A percentile compares a stretch with the other conserved stretches of the same genome.
Conservation (phyloP, 2,888 invertebrate genomes). For the Syrista parreyssii region DNA sequence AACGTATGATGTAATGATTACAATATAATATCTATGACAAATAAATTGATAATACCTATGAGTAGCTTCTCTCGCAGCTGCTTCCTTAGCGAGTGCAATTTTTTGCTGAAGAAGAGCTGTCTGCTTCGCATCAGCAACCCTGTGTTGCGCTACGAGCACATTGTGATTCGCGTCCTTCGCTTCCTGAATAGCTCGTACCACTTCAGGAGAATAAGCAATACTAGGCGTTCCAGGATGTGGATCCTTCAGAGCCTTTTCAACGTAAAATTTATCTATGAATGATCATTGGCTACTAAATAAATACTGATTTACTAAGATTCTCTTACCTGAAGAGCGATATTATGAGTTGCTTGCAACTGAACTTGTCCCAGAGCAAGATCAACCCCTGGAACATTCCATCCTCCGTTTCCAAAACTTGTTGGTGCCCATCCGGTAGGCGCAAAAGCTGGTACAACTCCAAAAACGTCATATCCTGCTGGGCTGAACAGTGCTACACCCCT, state of each 20-base stretch:
- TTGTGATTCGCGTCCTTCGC: constrained; percentile 80
- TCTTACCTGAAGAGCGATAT: constrained; percentile 59
- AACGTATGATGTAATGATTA: not conserved
- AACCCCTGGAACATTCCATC: constrained; percentile 42
- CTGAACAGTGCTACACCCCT: constrained; percentile 54
- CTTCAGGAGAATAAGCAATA: constrained; percentile 72
- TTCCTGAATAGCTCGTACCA: constrained; percentile 77
- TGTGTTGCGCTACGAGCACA: constrained; percentile 78
- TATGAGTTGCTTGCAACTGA: constrained; percentile 58
- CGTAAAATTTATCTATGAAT: not conserved
- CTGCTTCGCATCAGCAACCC: constrained; percentile 80
- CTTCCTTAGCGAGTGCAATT: constrained; percentile 79
- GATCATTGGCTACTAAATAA: not conserved
- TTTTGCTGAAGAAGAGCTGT: constrained; percentile 78
- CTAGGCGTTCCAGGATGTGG: constrained; percentile 52
- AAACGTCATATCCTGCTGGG: constrained; percentile 50
- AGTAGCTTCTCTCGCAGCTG: constrained; percentile 70
- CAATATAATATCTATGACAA: constrained; percentile 42
- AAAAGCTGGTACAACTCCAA: constrained; percentile 46
- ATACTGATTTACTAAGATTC: not conserved
- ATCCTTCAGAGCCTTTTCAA: constrained; percentile 49
- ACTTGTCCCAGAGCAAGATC: constrained; percentile 58
- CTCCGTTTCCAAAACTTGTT: constrained; percentile 30
- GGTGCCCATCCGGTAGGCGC: constrained; percentile 41
- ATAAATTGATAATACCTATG: constrained; percentile 43